Evolutionary conservation across 92 coral and sea anemone genomes (phyloP).

Genomic region (Desmophyllum pertusum): DNA sequence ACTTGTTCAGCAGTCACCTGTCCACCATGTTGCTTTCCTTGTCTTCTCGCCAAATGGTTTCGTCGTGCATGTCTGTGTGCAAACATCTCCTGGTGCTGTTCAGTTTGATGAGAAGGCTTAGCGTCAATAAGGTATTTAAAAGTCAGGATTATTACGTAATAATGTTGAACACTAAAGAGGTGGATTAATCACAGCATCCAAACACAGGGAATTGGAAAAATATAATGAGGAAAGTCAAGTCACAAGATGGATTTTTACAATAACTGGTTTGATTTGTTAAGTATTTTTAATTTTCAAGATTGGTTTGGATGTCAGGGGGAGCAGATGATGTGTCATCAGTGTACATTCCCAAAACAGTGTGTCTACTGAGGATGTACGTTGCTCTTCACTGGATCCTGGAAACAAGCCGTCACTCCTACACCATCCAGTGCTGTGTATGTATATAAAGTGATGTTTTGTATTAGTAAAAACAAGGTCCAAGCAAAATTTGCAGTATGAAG

Average conservation of each 20-base stretch:
- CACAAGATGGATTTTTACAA: background rate
- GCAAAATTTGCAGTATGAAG: background rate
- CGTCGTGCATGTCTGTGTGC: constrained; percentile 76
- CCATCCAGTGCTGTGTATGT: constrained; percentile 97
- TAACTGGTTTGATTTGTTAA: background rate
- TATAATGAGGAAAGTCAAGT: background rate
- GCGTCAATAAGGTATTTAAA: constrained; percentile 62
- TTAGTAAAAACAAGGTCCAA: background rate
- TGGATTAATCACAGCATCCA: too few relatives aligned
- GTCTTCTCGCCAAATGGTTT: constrained; percentile 74
- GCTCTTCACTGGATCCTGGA: constrained; percentile 87
- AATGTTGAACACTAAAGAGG: too few relatives aligned
- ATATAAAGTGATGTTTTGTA: background rate
- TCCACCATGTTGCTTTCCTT: constrained; percentile 60
- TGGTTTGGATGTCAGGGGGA: constrained; percentile 70
- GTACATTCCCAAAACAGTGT: constrained; percentile 77
- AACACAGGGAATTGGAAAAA: too few relatives aligned
- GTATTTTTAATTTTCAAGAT: constrained; percentile 25
- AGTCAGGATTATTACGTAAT: too few relatives aligned
- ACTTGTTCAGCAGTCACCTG: constrained; percentile 74
- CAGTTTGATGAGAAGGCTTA: constrained; percentile 73
- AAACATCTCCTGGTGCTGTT: constrained; percentile 84
- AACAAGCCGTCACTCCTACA: constrained; percentile 73
- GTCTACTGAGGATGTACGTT: constrained; percentile 64
- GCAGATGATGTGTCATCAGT: constrained; percentile 79